These are phyloP conservation scores for Arctocebus calabarensis DNA, from an alignment of 2,797 vertebrate species.

Conservation along the genomic window DNA sequence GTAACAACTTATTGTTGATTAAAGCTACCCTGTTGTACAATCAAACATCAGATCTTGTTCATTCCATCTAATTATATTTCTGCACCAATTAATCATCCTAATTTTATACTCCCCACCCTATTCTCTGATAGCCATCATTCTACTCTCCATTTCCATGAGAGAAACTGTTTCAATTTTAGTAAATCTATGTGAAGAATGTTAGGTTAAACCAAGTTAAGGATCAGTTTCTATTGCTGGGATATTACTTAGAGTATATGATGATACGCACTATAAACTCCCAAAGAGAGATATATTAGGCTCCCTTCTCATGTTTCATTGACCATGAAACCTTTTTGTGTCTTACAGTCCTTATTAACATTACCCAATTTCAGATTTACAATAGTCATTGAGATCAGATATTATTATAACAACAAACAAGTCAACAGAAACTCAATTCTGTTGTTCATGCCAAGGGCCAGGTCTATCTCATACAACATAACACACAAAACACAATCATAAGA, in stretches of 20 bases:
- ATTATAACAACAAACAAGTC: neutral
- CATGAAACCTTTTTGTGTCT: neutral
- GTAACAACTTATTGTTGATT: neutral
- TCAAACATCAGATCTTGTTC: neutral
- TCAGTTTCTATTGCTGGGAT: neutral
- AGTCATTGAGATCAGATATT: neutral
- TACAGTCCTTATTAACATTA: neutral
- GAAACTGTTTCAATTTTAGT: neutral
- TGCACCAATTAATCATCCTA: neutral
- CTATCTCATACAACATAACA: neutral
- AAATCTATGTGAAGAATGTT: neutral
- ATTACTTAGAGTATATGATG: neutral
- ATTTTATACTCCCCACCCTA: neutral
- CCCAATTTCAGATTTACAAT: neutral
- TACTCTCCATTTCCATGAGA: neutral
- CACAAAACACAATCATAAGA: neutral
- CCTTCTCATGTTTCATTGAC: fast-evolving
- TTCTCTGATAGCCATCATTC: neutral
- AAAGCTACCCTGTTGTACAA: neutral
- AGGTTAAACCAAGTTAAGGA: neutral
- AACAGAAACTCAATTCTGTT: neutral
- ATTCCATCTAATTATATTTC: neutral
- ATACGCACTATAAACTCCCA: neutral
- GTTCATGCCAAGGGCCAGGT: neutral
- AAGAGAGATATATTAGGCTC: fast-evolving